Evolutionary conservation across 2,797 vertebrate genomes (phyloP).

Genomic region (Thaleichthys pacificus): DNA sequence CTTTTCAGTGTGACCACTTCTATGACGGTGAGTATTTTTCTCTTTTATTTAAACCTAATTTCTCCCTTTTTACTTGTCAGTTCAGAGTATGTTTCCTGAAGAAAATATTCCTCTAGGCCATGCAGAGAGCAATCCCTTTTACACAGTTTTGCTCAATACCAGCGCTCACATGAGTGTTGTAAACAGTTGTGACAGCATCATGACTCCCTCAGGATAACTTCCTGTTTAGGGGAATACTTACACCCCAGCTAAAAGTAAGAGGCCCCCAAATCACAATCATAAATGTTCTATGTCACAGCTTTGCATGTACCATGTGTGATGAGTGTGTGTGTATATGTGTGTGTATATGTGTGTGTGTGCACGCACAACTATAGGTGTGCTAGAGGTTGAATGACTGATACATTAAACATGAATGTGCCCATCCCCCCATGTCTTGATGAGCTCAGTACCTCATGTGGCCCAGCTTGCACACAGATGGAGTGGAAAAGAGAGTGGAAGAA

Average conservation of each 20-base stretch:
- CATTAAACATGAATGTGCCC: conserved; percentile 22
- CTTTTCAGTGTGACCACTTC: conserved; percentile 24
- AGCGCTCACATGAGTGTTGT: conserved; percentile 2
- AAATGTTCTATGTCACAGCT: too few relatives aligned
- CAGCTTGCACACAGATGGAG: conserved; percentile 63
- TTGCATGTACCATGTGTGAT: not conserved
- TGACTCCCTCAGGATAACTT: conserved; percentile 27
- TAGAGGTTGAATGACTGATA: conserved; percentile 34
- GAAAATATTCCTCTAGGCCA: not conserved
- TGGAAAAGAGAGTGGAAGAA: conserved; percentile 17
- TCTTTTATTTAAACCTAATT: conserved; percentile 1
- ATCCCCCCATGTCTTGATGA: conserved; percentile 41
- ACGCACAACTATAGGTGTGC: not conserved
- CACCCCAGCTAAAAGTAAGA: too few relatives aligned
- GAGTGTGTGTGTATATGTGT: not conserved
- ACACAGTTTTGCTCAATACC: not conserved
- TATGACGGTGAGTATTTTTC: conserved; percentile 52
- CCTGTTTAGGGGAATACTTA: conserved; percentile 4
- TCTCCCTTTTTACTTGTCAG: conserved; percentile 1
- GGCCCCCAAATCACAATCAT: too few relatives aligned
- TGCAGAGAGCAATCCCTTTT: not conserved
- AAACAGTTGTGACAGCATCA: conserved; percentile 30
- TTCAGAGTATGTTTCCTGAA: not conserved
- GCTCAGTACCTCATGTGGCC: conserved; percentile 38
- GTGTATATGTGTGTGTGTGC: not conserved